Evolutionary conservation across 2,888 invertebrate species (phyloP), one percentile per base, ranked within the genome.

Genomic region (Tribolium freemani): DNA sequence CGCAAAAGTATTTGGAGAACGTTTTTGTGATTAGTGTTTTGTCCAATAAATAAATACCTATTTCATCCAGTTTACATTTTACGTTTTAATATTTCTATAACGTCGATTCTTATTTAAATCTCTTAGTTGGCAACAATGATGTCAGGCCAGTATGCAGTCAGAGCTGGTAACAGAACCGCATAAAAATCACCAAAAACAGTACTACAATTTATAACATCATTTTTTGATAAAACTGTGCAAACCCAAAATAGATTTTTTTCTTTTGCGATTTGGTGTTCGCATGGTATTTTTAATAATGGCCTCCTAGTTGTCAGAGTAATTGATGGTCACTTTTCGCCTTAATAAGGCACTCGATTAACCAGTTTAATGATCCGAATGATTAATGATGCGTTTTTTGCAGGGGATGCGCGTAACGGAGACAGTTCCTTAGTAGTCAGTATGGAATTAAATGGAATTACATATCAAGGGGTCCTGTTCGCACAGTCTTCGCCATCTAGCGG

Each of bases 361-460:
- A 45, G 72, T 75, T 71, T 78, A 80, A 79, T 75, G 78, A 75
- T 77, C 58, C 60, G 46, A 38, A 74, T 76, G 77, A 78, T 78
- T 78, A 75, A 78, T 76, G 77, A 72, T 56, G 10, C 10, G 78
- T 78, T 75, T 76, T 78, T 82, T 79, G 78, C 73, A 96, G 97
- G 94, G 78, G 95, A 95, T 83, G 93, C 94, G 21, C 90, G 91
- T 76, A 94, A 93, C 79, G 93, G 94, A 6, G 96, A 96, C 83
- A 95, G 93, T 83, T 96, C 97, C 68, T 88, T 99, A 76, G 93
- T 95, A 45, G 97, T 99, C 31, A 96, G 96, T 82, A 96, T 99
- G 93, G 97, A 99, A 87, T 90, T 99, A 74, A 98, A 99, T 85
- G 98, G 98, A 51, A 92, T 96, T 63, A 94, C 94, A 86, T 99